Conservation (phyloP, 1,140 invertebrate species). For the Triops longicaudatus region DNA sequence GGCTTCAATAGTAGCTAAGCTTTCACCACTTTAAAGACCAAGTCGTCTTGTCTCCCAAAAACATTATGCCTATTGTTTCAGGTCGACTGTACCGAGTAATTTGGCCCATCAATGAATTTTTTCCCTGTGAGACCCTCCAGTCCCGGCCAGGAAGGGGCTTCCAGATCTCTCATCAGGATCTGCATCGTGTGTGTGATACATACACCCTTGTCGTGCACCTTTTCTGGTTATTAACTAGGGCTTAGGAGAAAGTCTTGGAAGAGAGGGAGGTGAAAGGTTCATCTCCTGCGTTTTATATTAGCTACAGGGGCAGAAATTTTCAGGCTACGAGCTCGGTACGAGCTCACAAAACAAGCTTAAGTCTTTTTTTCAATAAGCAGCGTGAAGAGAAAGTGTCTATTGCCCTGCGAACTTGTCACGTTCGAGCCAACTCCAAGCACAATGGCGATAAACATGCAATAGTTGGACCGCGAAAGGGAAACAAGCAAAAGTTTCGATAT, state of each 20-base stretch:
- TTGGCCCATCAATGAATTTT: background rate
- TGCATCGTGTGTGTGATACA: background rate
- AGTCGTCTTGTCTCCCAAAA: background rate
- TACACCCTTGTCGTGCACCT: background rate
- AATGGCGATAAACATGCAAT: too few relatives aligned
- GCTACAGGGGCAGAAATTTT: background rate
- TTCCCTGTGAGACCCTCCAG: background rate
- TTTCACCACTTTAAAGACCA: background rate
- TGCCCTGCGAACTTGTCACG: too few relatives aligned
- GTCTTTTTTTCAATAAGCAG: too few relatives aligned
- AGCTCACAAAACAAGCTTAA: too few relatives aligned
- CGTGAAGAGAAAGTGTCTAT: too few relatives aligned
- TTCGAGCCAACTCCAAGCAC: too few relatives aligned
- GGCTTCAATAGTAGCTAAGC: background rate
- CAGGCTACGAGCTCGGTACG: too few relatives aligned
- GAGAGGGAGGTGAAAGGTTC: background rate
- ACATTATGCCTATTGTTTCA: background rate
- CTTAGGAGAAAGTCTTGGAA: background rate
- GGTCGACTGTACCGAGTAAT: background rate
- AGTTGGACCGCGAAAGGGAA: too few relatives aligned
- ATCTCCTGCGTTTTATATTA: background rate
- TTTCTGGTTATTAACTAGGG: conserved; percentile 10
- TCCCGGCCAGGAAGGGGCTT: background rate
- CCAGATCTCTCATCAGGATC: background rate
- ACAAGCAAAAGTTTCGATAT: too few relatives aligned